Base-by-base conservation (phyloP, 2,113 vertebrate species). In the Macrotus californicus region DNA sequence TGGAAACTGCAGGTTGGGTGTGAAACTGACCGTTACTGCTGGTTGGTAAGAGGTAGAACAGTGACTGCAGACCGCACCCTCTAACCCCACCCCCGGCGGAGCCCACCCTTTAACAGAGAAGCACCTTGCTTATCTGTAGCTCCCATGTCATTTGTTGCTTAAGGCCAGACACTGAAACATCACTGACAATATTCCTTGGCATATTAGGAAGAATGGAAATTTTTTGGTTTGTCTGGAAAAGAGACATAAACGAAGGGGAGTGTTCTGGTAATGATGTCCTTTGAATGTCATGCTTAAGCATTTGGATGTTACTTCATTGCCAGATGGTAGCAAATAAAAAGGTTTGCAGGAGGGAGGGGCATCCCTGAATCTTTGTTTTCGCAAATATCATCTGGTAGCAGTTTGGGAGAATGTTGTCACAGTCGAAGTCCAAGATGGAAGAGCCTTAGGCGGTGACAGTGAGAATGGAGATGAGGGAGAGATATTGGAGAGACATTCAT, bases 241-340 rank as follows among this genome's bases (percentile, higher is more conserved):
- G 70, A 89, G 24, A 87, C n/a, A 73, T 79, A 48, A 43, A 73
- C 21, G 56, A 73, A 36, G 36, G 87, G 83, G 87, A 73, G n/a
- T 61, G 64, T 80, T 69, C 31, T 87, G 92, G 41, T 93, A 36
- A 81, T 50, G 50, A 86, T 87, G 31, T n/a, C 39, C 36, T 91
- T 94, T 93, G 72, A 81, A 56, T 67, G 76, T 48, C 67, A 50
- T 87, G 34, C 56, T 80, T 75, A 69, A 50, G 50, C 50, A 66
- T 46, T 96, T 95, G 75, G 56, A 59, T 92, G 95, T 73, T 52
- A 90, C 80, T 94, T 12, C 70, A 43, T 1, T 80, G 89, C 41
- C 83, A 94, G 61, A 36, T 96, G 67, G 91, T 87, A 96, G 81
- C 70, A 95, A 89, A 75, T 75, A 76, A 86, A 89, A 94, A 81